phyloP scores from a whole-genome alignment of 2,113 vertebrate species.

The Pomatostomus ruficeps region DNA sequence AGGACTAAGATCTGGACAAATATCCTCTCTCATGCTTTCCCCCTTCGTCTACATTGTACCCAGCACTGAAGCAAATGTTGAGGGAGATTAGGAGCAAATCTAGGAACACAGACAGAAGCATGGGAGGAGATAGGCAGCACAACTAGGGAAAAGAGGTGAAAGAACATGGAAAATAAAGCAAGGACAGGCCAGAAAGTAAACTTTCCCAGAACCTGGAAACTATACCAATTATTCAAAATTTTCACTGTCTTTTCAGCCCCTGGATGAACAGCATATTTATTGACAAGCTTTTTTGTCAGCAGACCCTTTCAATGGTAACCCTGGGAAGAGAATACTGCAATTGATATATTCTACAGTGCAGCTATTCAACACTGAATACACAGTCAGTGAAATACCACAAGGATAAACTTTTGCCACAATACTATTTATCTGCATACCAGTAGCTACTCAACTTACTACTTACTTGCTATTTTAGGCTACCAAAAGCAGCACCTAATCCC shows the following conservation, averaged over 20 bases:
- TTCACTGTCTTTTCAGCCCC: not conserved
- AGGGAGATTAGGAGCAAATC: not conserved
- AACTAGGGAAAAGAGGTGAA: not conserved
- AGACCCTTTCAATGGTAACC: not conserved
- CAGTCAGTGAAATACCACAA: not conserved
- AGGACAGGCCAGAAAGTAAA: not conserved
- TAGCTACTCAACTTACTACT: slow-evolving; percentile 34
- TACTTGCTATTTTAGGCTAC: slow-evolving; percentile 39
- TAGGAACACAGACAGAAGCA: not conserved
- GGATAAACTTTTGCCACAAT: slow-evolving; percentile 24
- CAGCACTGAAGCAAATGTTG: not conserved
- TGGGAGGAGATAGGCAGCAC: not conserved
- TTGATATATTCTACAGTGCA: not conserved
- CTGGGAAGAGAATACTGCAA: not conserved
- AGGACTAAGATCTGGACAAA: not conserved
- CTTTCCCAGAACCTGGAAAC: not conserved
- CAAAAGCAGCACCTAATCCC: slow-evolving; percentile 43
- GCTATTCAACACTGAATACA: not conserved
- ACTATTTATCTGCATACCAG: slow-evolving; percentile 12
- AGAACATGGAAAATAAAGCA: not conserved
- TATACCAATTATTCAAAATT: not conserved
- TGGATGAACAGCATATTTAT: not conserved
- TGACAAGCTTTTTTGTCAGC: not conserved
- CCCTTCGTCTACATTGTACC: not conserved
- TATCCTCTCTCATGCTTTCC: not conserved